These are phyloP conservation scores for Danio jaintianensis DNA, from an alignment of 2,797 vertebrate genomes.

Conservation along the genomic window DNA sequence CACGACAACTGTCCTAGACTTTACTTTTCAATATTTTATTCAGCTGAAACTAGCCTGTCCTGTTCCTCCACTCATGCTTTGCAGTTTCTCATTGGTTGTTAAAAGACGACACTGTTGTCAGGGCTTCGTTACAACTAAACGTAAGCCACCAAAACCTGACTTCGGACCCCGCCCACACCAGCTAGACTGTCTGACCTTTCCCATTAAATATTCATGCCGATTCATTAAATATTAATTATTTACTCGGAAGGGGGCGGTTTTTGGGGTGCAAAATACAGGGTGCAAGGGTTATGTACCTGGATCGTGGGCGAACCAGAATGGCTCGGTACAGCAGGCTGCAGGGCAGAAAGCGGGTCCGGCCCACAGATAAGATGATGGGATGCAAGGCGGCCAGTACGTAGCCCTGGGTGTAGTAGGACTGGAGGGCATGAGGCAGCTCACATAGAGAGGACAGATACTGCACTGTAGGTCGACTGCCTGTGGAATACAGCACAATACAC, in stretches of 20 bases:
- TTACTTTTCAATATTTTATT: constrained; percentile 38
- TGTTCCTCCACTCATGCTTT: background rate
- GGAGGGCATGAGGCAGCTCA: constrained; percentile 88
- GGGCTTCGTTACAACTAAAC: constrained; percentile 33
- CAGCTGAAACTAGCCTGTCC: constrained; percentile 2
- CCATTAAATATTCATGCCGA: constrained; percentile 72
- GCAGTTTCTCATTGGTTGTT: constrained; percentile 63
- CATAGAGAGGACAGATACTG: constrained; percentile 89
- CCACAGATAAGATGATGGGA: constrained; percentile 88
- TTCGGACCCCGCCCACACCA: constrained; percentile 43
- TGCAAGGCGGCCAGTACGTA: constrained; percentile 88
- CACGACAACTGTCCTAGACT: background rate
- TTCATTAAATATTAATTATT: constrained; percentile 72
- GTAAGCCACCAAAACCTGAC: constrained; percentile 26
- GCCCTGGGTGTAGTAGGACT: constrained; percentile 91
- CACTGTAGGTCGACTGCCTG: constrained; percentile 86
- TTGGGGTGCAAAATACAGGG: constrained; percentile 25
- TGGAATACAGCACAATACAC: background rate
- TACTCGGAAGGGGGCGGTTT: constrained; percentile 52
- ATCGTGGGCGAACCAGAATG: constrained; percentile 84
- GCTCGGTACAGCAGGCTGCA: constrained; percentile 91
- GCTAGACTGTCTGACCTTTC: constrained; percentile 62
- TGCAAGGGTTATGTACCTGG: constrained; percentile 74
- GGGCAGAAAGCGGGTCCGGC: constrained; percentile 82
- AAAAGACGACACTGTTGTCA: constrained; percentile 64